Evolutionary conservation across 2,797 vertebrate species (phyloP), one percentile per base, ranked within the genome.

Genomic region (Eleutherodactylus coqui): DNA sequence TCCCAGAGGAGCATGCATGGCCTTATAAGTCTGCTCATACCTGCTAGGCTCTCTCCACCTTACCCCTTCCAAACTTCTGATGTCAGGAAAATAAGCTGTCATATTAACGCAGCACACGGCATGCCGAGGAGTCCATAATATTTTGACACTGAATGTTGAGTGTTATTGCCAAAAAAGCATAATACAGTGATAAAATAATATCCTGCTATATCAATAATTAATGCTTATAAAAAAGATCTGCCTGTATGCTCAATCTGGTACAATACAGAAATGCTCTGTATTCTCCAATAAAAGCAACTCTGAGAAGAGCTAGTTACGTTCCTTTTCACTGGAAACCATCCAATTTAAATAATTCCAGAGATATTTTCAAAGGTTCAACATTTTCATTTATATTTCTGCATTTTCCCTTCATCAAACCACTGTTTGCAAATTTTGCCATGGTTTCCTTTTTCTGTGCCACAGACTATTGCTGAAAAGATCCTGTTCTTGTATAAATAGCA

Each of bases 401-500:
- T 84, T 81, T 89, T 85, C 60, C 82, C 90, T 90, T 86, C 88
- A 90, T 90, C 72, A 83, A 93, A 89, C 85, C 89, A 88, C 86
- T 89, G 32, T 93, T 92, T 89, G 87, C 90, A 90, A 91, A 91
- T 90, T 85, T 88, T 91, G 88, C 90, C 55, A 53, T 84, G 88
- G 84, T 90, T 91, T 83, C 86, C 89, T 80, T 85, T 90, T 51
- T 27, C 77, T 90, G 73, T 86, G 90, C 90, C 88, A 91, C 88
- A 91, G 88, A 69, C 88, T 85, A 82, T 91, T 91, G 89, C 92
- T 92, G 89, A 87, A 91, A 91, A 92, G 90, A 93, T 94, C 88
- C 88, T 88, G 88, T 93, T 94, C 88, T 93, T 94, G 83, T 91
- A 91, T 92, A 94, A 95, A 95, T 92, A 95, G 89, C 86, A 90